These are phyloP conservation scores for Brachypodius melanocephalos DNA, from an alignment of 2,113 vertebrate species.

Conservation along the genomic window DNA sequence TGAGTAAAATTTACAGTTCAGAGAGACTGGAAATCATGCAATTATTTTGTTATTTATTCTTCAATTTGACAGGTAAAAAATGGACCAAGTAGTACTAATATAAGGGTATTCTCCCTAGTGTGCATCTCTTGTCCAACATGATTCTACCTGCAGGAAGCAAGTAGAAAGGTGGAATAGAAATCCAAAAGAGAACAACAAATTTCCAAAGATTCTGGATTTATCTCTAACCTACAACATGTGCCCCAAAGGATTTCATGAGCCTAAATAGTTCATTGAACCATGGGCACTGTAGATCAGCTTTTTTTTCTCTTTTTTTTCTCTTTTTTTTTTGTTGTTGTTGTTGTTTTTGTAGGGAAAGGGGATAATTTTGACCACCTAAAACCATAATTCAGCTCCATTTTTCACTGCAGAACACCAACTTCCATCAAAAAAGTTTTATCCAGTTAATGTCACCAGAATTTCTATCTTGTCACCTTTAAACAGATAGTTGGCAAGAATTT, in stretches of 20 bases:
- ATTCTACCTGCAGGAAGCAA: neutral
- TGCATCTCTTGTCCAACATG: neutral
- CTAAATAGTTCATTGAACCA: neutral
- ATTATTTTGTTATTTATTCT: neutral
- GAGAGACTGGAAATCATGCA: neutral
- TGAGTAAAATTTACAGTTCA: neutral
- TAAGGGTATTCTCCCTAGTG: neutral
- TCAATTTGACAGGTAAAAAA: neutral
- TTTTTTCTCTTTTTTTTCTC: neutral
- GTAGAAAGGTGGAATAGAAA: neutral
- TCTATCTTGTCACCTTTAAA: neutral
- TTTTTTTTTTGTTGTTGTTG: too few species aligned
- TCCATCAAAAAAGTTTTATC: neutral
- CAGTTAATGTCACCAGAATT: neutral
- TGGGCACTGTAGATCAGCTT: neutral
- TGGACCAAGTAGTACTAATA: neutral
- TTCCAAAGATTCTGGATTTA: neutral
- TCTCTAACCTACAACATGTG: neutral
- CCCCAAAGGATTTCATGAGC: neutral
- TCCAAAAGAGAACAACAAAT: neutral
- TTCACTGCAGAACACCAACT: neutral
- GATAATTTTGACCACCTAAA: neutral
- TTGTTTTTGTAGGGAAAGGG: rapidly evolving
- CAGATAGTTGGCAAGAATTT: neutral
- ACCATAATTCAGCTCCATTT: neutral